phyloP scores from a whole-genome alignment of 1,140 invertebrate species.

The Drosophila navojoa region DNA sequence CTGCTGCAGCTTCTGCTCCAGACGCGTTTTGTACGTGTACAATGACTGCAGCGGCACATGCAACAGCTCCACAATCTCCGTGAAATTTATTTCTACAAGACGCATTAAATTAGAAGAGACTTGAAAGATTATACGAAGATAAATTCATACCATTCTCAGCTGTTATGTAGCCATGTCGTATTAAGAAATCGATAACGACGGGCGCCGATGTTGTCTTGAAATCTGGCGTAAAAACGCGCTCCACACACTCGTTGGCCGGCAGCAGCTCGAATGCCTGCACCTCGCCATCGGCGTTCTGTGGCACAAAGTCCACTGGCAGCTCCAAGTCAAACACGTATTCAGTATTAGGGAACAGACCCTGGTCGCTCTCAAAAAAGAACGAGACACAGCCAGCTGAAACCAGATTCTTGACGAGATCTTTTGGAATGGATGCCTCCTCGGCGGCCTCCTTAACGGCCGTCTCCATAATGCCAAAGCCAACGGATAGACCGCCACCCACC shows the following conservation, averaged over 20 bases:
- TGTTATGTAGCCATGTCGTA: slow-evolving; percentile 94
- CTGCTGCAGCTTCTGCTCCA: slow-evolving; percentile 66
- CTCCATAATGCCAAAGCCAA: slow-evolving; percentile 93
- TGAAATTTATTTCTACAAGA: slow-evolving; percentile 90
- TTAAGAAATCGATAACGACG: slow-evolving; percentile 95
- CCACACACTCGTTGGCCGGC: slow-evolving; percentile 91
- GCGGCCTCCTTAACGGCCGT: slow-evolving; percentile 96
- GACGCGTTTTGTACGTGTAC: slow-evolving; percentile 85
- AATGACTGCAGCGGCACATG: slow-evolving; percentile 92
- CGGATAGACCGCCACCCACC: slow-evolving; percentile 95
- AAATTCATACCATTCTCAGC: slow-evolving; percentile 91
- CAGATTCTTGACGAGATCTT: slow-evolving; percentile 89
- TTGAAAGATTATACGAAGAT: slow-evolving; percentile 2
- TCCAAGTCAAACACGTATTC: slow-evolving; percentile 98
- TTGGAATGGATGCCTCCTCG: slow-evolving; percentile 95
- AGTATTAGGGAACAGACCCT: slow-evolving; percentile 96
- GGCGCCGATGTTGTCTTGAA: slow-evolving; percentile 97
- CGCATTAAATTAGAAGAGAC: background rate
- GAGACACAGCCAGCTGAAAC: slow-evolving; percentile 93
- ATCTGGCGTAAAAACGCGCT: slow-evolving; percentile 91
- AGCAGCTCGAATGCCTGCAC: slow-evolving; percentile 95
- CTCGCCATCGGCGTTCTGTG: slow-evolving; percentile 96
- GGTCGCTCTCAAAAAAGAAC: slow-evolving; percentile 95
- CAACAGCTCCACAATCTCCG: slow-evolving; percentile 92
- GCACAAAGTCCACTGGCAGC: slow-evolving; percentile 94